These are phyloP conservation scores for Brachyistius frenatus DNA, from an alignment of 2,113 vertebrate species.

Conservation along the genomic window DNA sequence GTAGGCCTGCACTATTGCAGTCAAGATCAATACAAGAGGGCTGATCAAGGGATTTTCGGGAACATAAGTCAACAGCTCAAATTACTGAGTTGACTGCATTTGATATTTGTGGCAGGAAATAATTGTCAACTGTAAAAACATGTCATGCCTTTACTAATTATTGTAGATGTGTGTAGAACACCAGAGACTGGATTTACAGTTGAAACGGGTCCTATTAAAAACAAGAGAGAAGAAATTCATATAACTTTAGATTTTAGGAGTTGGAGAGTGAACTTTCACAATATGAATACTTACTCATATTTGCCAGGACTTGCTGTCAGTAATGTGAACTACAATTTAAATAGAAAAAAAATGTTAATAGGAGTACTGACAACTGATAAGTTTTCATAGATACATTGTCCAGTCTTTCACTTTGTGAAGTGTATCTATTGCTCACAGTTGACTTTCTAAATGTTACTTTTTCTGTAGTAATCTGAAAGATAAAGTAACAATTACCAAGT, in stretches of 20 bases:
- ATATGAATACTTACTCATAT: background rate
- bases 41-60: background rate
- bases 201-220: slow-evolving; percentile 12
- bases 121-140: background rate
- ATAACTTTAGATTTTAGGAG: background rate
- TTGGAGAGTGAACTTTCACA: background rate
- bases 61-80: no score
- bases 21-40: background rate
- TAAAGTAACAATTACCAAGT: no score
- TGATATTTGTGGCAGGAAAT: background rate
- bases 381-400: background rate
- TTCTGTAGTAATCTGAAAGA: no score
- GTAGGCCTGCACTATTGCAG: slow-evolving; percentile 47
- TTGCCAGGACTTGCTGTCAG: background rate
- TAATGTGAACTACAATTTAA: background rate
- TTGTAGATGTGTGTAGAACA: background rate
- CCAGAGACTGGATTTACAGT: background rate
- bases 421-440: no score
- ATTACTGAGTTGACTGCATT: no score
- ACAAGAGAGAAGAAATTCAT: background rate
- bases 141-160: slow-evolving; percentile 5
- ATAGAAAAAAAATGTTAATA: background rate
- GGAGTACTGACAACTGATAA: background rate
- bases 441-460: no score
- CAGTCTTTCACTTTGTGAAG: no score